Base-by-base conservation (phyloP, 2,888 invertebrate genomes). In the Crossocerus cetratus region DNA sequence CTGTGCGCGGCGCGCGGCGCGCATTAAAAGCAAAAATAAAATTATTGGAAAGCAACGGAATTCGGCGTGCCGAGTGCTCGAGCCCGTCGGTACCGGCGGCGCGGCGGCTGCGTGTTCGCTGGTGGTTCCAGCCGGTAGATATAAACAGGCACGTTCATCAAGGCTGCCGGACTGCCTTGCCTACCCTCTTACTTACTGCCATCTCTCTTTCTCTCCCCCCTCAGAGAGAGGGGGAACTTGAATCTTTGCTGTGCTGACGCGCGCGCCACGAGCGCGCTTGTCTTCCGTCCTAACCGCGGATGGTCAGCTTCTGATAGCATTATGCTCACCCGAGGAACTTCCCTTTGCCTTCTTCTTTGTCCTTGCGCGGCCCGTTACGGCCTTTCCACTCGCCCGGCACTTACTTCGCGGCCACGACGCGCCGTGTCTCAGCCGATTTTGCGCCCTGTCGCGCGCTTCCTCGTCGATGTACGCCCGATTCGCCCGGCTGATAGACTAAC, bases 11-110 rank as follows among this genome's bases (percentile, higher is more conserved):
- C 72, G 32, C 32, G 32, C 32, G 32, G 72, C 72, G 80, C 72
- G 84, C 82, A 85, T 87, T 86, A 86, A 86, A 86, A 84, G 85
- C 80, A 82, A 87, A 86, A 86, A 86, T 84, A 87, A 87, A 87
- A 87, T 87, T 83, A 87, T 86, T 85, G 83, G 80, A 86, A 87
- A 83, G 76, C 76, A 78, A 76, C 74, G 80, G 84, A 87, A 87
- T 87, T 87, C 84, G 85, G 80, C 82, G 82, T 82, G 73, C 77
- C 49, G 14, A 14, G 49, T 49, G n/a, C 16, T 16, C 14, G 49
- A 49, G 14, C n/a, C 49, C 16, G 49, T 5, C 16, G 49, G n/a
- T 49, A 14, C 49, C 14, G 49, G n/a, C 16, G 32, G 32, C 23
- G 45, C 16, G 72, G 79, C 80, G 74, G 76, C 84, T 66, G 77